phyloP scores from a whole-genome alignment of 2,113 vertebrate genomes.

The Struthio camelus region DNA sequence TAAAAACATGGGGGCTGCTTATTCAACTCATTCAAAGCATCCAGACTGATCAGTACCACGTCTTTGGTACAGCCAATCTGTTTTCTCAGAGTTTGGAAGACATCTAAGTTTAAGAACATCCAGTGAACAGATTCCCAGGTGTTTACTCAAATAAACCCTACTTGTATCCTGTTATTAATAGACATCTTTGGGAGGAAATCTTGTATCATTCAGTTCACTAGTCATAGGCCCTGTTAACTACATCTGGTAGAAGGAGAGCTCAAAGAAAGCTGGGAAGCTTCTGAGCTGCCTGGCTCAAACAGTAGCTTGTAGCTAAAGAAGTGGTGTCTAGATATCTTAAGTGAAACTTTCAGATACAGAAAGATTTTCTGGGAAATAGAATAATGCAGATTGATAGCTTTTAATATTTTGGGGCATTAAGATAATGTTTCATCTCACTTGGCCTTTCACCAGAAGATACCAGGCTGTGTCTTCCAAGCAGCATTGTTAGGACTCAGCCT shows the following conservation, averaged over 20 bases:
- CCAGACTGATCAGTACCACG: neutral
- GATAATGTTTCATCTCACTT: neutral
- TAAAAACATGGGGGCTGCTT: neutral
- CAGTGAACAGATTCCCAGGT: neutral
- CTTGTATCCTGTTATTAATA: neutral
- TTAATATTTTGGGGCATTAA: neutral
- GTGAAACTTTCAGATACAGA: neutral
- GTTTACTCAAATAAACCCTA: neutral
- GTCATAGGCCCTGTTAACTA: neutral
- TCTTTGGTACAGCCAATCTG: neutral
- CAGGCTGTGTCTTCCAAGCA: neutral
- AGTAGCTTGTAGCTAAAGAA: neutral
- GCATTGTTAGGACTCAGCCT: neutral
- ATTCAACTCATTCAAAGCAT: neutral
- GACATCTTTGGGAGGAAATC: neutral
- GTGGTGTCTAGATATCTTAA: neutral
- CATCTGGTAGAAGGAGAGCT: neutral
- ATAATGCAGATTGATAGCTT: neutral
- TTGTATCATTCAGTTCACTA: neutral
- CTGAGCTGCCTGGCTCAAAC: neutral
- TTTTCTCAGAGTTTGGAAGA: neutral
- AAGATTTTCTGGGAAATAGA: neutral
- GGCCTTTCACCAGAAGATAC: neutral
- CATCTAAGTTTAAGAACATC: neutral
- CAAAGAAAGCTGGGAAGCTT: neutral